A percentile compares a stretch with the other conserved stretches of the same genome.
These are phyloP conservation scores for Minunthozetes semirufus DNA, from an alignment of 2,888 invertebrate genomes.

Conservation along the genomic window DNA sequence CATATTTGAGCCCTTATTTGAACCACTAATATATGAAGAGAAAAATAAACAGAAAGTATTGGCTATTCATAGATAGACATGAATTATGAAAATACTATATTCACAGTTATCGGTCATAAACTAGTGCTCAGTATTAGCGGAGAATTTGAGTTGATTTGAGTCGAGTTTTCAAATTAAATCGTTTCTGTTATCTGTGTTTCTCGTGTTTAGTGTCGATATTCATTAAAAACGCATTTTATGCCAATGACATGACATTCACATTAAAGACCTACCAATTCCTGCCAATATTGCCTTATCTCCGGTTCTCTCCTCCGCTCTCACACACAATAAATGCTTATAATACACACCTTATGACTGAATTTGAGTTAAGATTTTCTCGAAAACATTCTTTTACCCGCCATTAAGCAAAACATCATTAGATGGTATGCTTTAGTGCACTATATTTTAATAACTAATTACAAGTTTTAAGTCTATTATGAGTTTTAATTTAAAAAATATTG, in stretches of 20 bases:
- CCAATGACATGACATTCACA: slow-evolving; percentile 17
- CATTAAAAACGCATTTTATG: slow-evolving; percentile 25
- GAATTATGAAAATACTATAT: slow-evolving; percentile 24
- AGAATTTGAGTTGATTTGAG: neutral
- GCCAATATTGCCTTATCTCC: neutral
- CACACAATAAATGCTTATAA: neutral
- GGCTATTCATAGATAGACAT: neutral
- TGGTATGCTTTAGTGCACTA: slow-evolving; percentile 10
- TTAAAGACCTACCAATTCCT: neutral
- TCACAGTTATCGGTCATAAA: neutral
- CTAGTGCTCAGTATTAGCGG: neutral
- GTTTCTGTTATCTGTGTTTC: slow-evolving; percentile 3
- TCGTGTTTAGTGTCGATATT: slow-evolving; percentile 12
- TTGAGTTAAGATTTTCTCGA: neutral
- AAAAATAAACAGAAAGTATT: slow-evolving; percentile 10
- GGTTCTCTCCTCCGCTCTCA: neutral
- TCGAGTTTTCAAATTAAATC: slow-evolving; percentile 5
- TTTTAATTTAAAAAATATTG: neutral
- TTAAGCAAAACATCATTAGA: slow-evolving; percentile 7
- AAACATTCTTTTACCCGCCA: neutral
- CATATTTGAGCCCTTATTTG: neutral
- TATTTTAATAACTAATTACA: slow-evolving; percentile 23
- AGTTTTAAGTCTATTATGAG: neutral
- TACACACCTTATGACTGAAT: neutral
- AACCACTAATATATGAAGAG: slow-evolving; percentile 8